phyloP scores from a whole-genome alignment of 2,888 invertebrate species.

The Plagiodera versicolora region DNA sequence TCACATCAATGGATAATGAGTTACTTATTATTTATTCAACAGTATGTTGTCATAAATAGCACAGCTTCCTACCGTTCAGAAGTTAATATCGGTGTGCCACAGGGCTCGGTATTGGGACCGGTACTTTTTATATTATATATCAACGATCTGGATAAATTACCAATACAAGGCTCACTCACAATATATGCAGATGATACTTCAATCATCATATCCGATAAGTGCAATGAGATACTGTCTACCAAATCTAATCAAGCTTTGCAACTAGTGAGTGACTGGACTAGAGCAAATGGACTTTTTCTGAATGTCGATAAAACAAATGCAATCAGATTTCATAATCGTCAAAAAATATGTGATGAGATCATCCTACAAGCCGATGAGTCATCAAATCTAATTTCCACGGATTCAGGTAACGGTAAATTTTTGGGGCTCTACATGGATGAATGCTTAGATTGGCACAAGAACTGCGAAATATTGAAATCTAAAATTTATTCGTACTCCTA shows the following conservation, averaged over 20 bases:
- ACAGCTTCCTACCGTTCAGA: no score
- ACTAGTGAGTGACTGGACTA: conserved; percentile 6
- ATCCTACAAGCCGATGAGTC: no score
- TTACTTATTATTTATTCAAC: neutral
- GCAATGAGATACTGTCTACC: neutral
- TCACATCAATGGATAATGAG: neutral
- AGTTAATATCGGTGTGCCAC: neutral
- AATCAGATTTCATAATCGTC: neutral
- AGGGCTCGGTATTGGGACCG: neutral
- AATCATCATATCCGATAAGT: conserved; percentile 4
- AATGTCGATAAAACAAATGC: neutral
- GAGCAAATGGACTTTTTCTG: conserved; percentile 5
- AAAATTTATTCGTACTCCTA: no score
- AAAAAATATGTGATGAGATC: neutral
- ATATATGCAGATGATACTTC: neutral
- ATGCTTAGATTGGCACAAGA: neutral
- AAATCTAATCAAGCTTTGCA: neutral
- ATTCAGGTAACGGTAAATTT: neutral
- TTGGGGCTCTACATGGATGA: neutral
- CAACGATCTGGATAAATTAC: neutral
- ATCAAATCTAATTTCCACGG: neutral
- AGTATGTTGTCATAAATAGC: no score
- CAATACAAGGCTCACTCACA: neutral
- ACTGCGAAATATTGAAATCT: conserved; percentile 3
- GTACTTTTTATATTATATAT: neutral